Conservation (phyloP, 1,140 invertebrate species). For the Drosophila kohkoa region DNA sequence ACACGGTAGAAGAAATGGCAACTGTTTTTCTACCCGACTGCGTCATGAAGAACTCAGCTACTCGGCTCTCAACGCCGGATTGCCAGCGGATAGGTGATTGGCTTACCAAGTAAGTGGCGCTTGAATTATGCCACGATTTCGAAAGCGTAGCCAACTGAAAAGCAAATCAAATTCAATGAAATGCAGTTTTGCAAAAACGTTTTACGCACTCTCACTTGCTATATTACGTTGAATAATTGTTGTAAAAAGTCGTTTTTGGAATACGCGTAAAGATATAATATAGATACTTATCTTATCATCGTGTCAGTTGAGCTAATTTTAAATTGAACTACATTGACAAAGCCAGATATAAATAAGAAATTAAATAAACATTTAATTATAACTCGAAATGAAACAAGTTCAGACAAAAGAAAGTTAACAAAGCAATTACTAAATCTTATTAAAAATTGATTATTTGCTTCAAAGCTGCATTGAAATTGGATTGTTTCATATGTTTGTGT, state of each 20-base stretch:
- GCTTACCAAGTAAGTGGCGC: slow-evolving; percentile 13
- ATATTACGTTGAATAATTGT: neutral
- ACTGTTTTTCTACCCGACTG: slow-evolving; percentile 20
- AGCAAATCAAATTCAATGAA: slow-evolving; percentile 16
- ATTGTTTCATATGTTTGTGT: no score
- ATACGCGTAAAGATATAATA: neutral
- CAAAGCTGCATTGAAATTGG: no score
- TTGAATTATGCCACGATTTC: slow-evolving; percentile 33
- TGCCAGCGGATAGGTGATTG: slow-evolving; percentile 15
- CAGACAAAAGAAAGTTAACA: no score
- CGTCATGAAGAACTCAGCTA: slow-evolving; percentile 9
- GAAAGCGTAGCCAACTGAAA: slow-evolving; percentile 13
- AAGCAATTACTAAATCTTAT: no score
- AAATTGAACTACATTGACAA: no score
- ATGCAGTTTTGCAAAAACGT: slow-evolving; percentile 2
- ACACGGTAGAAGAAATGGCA: slow-evolving; percentile 25
- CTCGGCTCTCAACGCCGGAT: neutral
- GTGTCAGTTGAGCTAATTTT: neutral
- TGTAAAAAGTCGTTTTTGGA: no score
- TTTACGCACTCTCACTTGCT: neutral
- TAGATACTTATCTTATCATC: neutral
- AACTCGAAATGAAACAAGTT: no score
- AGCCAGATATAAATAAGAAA: no score
- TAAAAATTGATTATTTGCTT: no score
- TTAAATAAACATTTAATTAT: neutral